Evolutionary conservation across 1,140 invertebrate genomes (phyloP).

Genomic region (Platorchestia sp.): DNA sequence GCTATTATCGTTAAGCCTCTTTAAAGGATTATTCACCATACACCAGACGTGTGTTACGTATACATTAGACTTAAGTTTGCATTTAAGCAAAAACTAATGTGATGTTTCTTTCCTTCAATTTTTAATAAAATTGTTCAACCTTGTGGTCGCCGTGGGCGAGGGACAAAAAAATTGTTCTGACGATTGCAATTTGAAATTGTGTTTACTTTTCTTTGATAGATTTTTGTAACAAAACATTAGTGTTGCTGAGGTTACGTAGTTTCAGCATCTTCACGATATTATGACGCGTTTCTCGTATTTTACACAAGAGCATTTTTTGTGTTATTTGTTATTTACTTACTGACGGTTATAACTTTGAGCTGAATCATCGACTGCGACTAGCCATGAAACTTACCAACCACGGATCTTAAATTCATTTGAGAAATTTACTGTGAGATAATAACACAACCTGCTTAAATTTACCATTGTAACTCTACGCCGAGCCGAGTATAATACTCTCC

Average conservation of each 20-base stretch:
- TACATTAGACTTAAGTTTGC: too few relatives aligned
- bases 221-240: background rate
- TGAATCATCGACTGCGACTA: background rate
- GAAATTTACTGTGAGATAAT: background rate
- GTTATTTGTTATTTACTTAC: background rate
- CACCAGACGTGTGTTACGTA: too few relatives aligned
- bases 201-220: background rate
- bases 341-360: background rate
- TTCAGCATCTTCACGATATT: background rate
- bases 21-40: too few relatives aligned
- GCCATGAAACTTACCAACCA: background rate
- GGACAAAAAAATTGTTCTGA: background rate
- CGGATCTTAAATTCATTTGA: background rate
- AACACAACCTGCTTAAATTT: background rate
- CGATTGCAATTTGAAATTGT: background rate
- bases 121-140: too few relatives aligned
- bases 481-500: background rate
- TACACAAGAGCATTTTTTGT: background rate
- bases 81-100: too few relatives aligned
- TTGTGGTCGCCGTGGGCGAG: background rate
- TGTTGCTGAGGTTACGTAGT: background rate
- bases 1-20: too few relatives aligned
- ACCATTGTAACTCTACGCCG: too few relatives aligned
- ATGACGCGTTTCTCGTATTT: background rate
- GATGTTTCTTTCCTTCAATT: too few relatives aligned